Evolutionary conservation across 2,797 vertebrate species (phyloP), one percentile per base, ranked within the genome.

Genomic region (Channa striata): DNA sequence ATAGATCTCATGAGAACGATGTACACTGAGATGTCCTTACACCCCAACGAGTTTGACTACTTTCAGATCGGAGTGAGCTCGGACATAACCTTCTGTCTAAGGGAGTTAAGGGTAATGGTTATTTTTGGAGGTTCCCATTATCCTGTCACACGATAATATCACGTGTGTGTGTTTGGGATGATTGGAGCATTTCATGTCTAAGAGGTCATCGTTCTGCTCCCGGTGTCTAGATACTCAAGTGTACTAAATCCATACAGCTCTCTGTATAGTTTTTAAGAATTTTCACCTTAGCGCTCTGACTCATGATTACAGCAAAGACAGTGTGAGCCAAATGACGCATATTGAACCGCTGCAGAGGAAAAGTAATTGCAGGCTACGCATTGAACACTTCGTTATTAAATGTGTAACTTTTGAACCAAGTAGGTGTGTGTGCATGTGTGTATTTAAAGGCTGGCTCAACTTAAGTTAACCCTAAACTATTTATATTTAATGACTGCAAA

Each of bases 81-180:
- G 6, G 94, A 96, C 82, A 91, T 99, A 90, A 98, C 97, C 0
- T 98, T 99, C 93, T 99, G 96, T 90, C 94, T 98, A 66, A 99
- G 96, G 90, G 97, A 99, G 92, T 2, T 99, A 58, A 95, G 96
- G 95, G 97, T 99, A 95, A 95, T 77, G 1, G n/a, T 83, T 83
- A 78, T 88, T 87, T 89, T 72, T 59, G 59, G 81, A 76, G 36
- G 19, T 14, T 37, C 16, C 43, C 9, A 65, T 78, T 77, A 61
- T 78, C 61, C 43, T 52, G 63, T 78, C 84, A 84, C 68, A 70
- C 81, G 76, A 83, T 57, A 80, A 64, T 80, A 68, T 79, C 47
- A 23, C 54, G 36, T 36, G 51, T 49, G 23, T 14, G 37, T 74
- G 25, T 39, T 59, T 78, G 60, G 25, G 25, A 30, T 46, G 69